Evolutionary conservation across 2,113 vertebrate species (phyloP).

Genomic region (Tetrax tetrax): DNA sequence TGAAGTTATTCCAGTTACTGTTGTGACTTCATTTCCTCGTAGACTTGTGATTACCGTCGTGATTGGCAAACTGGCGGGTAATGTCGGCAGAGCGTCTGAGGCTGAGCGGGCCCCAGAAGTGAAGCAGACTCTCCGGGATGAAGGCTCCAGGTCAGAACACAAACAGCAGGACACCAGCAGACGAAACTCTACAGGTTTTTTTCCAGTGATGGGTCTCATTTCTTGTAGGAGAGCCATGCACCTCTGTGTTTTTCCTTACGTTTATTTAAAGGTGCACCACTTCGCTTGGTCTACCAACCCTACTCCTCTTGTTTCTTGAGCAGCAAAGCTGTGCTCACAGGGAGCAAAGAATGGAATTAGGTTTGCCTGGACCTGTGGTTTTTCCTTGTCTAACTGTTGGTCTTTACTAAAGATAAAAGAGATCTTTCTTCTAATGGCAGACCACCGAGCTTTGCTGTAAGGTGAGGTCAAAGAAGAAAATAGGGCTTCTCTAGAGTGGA

Average conservation of each 20-base stretch:
- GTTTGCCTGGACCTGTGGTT: neutral
- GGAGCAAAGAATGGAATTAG: neutral
- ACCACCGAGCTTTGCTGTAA: neutral
- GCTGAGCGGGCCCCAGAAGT: neutral
- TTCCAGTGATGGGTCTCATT: neutral
- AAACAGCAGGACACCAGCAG: neutral
- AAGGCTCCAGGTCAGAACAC: neutral
- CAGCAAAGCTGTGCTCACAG: neutral
- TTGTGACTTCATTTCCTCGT: neutral
- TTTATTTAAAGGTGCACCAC: neutral
- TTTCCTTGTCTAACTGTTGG: neutral
- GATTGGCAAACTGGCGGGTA: neutral
- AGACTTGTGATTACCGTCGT: neutral
- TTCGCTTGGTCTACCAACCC: neutral
- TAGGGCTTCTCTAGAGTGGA: neutral
- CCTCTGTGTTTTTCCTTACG: rapidly evolving
- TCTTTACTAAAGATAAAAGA: neutral
- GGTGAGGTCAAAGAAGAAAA: neutral
- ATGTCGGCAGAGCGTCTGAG: rapidly evolving
- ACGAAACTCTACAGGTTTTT: neutral
- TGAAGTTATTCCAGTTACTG: neutral
- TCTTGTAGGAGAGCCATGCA: neutral
- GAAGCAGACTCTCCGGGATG: neutral
- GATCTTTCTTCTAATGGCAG: neutral
- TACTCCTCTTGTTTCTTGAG: neutral